Evolutionary conservation across 2,113 vertebrate genomes (phyloP).

Genomic region (Melanerpes formicivorus): DNA sequence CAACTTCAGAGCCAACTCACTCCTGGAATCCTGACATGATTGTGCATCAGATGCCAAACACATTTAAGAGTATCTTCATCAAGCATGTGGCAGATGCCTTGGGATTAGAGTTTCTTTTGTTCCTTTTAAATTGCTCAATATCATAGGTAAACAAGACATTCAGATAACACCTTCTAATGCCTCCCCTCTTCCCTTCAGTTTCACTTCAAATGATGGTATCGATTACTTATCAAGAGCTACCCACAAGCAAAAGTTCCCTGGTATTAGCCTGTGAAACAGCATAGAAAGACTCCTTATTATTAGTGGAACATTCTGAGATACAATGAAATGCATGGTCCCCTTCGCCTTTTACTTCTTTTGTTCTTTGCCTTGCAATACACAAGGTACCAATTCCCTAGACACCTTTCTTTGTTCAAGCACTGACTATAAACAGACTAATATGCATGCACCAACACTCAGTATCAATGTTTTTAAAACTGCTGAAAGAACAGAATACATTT

Average conservation of each 20-base stretch:
- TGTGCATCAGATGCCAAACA: not conserved
- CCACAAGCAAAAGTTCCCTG: not conserved
- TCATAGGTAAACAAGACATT: not conserved
- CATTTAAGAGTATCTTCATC: not conserved
- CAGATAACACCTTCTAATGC: not conserved
- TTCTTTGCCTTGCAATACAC: not conserved
- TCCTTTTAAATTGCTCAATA: not conserved
- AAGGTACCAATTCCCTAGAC: not conserved
- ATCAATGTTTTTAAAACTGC: not conserved
- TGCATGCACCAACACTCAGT: rapidly evolving
- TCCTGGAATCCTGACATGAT: not conserved
- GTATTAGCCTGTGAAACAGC: not conserved
- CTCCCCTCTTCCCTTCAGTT: not conserved
- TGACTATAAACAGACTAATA: not conserved
- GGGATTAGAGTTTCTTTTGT: not conserved
- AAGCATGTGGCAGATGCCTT: not conserved
- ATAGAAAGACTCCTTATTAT: not conserved
- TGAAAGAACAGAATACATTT: not conserved
- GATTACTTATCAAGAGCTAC: not conserved
- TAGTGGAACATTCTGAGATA: not conserved
- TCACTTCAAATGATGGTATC: not conserved
- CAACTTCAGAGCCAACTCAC: not conserved
- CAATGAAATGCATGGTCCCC: not conserved
- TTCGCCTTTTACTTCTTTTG: not conserved
- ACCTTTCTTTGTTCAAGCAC: not conserved